These are phyloP conservation scores for Drosophila paramelanica DNA, from an alignment of 2,888 invertebrate species.

Conservation along the genomic window DNA sequence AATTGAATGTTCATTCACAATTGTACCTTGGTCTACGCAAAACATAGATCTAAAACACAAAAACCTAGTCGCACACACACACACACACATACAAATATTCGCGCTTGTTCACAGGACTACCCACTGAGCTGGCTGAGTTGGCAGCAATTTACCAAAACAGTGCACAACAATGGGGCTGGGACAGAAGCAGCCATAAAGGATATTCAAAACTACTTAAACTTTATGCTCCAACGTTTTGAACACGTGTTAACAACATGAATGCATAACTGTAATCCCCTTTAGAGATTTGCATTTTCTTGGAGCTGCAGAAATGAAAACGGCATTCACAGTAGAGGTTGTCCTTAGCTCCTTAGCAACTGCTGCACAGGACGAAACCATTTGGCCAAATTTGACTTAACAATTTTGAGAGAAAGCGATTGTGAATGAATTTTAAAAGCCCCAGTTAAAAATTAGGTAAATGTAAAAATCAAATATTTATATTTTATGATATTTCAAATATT, in stretches of 20 bases:
- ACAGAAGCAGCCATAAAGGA: slow-evolving; percentile 40
- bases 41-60: slow-evolving; percentile 8
- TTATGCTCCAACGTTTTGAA: slow-evolving; percentile 46
- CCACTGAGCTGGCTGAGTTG: slow-evolving; percentile 25
- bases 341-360: neutral
- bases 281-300: slow-evolving; percentile 4
- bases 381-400: slow-evolving; percentile 3
- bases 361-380: neutral
- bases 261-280: slow-evolving; percentile 13
- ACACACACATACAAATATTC: neutral
- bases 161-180: slow-evolving; percentile 48
- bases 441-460: too few species aligned
- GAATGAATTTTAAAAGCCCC: too few species aligned
- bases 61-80: neutral
- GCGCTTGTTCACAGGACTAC: slow-evolving; percentile 7
- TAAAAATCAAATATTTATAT: too few species aligned
- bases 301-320: neutral
- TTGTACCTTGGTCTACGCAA: slow-evolving; percentile 12
- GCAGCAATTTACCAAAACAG: slow-evolving; percentile 72
- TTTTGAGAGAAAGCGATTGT: neutral
- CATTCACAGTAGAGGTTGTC: neutral
- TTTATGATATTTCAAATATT: too few species aligned
- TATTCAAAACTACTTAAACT: slow-evolving; percentile 65
- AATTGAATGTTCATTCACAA: slow-evolving; percentile 11
- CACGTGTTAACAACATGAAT: slow-evolving; percentile 71